Evolutionary conservation across 2,113 vertebrate species (phyloP).

Genomic region (Sterna hirundo): DNA sequence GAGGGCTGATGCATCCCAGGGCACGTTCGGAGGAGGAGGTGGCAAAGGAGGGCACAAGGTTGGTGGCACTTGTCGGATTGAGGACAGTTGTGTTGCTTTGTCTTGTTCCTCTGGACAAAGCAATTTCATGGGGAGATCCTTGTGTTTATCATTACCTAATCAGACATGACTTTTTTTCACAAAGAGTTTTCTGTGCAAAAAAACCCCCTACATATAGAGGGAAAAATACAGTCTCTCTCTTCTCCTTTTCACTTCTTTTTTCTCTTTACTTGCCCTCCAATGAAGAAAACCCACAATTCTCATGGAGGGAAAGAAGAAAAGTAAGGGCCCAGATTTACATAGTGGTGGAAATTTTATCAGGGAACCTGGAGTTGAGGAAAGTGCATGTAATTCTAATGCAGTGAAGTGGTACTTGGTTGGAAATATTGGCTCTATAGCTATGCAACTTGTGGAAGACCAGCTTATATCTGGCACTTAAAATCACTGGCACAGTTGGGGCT

Average conservation of each 20-base stretch:
- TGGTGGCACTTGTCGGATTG: neutral
- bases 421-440: neutral
- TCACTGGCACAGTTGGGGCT: neutral
- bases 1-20: neutral
- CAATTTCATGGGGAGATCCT: neutral
- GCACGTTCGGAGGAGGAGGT: accelerated
- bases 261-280: neutral
- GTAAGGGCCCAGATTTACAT: neutral
- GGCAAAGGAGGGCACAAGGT: neutral
- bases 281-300: neutral
- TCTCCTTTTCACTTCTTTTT: neutral
- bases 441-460: neutral
- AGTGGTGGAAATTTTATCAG: neutral
- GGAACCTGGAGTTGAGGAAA: neutral
- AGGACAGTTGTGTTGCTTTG: neutral
- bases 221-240: neutral
- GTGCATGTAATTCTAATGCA: neutral
- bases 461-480: neutral
- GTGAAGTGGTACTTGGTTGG: neutral
- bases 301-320: neutral
- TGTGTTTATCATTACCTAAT: neutral
- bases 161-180: neutral
- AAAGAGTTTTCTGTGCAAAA: neutral
- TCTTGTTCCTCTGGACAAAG: neutral
- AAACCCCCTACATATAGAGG: too few species aligned